phyloP scores from a whole-genome alignment of 2,888 invertebrate genomes.

The Hydrotaea diabolus region DNA sequence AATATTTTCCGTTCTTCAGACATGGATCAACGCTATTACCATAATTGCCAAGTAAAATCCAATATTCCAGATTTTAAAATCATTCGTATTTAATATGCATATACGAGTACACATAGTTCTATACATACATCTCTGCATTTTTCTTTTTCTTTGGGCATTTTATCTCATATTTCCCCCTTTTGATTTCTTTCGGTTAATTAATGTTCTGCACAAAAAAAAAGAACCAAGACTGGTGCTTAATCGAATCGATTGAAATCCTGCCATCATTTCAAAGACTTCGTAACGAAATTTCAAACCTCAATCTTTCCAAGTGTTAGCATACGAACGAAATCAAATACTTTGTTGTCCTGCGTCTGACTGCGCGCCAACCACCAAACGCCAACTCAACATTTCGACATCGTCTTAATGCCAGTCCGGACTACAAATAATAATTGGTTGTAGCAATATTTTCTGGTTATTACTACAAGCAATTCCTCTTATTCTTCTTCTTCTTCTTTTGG shows the following conservation, averaged over 20 bases:
- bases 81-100: no score
- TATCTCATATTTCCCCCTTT: not conserved
- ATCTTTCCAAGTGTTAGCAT: constrained; percentile 27
- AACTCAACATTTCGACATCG: no score
- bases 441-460: constrained; percentile 42
- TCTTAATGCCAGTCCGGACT: constrained; percentile 1
- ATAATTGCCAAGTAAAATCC: no score
- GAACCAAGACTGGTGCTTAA: not conserved
- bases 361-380: not conserved
- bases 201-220: not conserved
- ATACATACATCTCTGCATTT: not conserved
- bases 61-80: no score
- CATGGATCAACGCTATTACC: no score
- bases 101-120: no score
- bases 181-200: not conserved
- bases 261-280: not conserved
- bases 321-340: constrained; percentile 30
- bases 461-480: constrained; percentile 36
- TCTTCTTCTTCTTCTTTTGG: not conserved
- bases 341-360: not conserved
- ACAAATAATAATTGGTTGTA: constrained; percentile 39
- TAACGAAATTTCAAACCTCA: not conserved
- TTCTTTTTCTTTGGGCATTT: not conserved
- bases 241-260: not conserved
- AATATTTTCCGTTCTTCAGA: no score